phyloP scores from a whole-genome alignment of 2,797 vertebrate species.

The Melanogrammus aeglefinus region DNA sequence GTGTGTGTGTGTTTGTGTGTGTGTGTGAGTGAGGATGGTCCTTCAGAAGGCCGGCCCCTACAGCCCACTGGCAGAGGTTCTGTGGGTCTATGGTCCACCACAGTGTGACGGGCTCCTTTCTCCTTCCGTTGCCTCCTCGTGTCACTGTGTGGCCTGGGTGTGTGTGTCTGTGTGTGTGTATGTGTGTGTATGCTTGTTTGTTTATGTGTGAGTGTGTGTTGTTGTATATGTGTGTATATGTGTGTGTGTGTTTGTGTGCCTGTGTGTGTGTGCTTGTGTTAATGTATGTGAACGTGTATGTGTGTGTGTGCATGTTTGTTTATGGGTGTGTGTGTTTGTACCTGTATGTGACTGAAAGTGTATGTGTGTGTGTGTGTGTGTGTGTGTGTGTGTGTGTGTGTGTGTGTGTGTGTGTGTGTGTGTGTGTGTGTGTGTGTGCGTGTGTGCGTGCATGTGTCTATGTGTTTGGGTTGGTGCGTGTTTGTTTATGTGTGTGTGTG shows the following conservation, averaged over 20 bases:
- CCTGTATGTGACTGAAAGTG: too few relatives aligned
- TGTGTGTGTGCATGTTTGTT: not conserved
- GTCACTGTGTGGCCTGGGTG: not conserved
- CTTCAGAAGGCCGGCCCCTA: not conserved
- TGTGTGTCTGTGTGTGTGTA: not conserved
- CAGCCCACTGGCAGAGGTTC: constrained; percentile 1
- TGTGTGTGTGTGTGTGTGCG: not conserved
- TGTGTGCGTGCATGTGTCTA: not conserved
- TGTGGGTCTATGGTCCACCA: not conserved
- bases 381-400: too few relatives aligned
- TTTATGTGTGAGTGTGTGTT: too few relatives aligned
- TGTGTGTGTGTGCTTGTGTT: not conserved
- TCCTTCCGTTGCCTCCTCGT: constrained; percentile 1
- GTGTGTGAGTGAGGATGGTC: not conserved
- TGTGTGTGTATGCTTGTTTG: not conserved
- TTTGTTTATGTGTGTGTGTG: too few relatives aligned
- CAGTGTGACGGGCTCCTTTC: not conserved
- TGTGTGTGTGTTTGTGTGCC: not conserved
- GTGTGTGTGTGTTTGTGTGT: not conserved
- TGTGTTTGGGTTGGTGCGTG: too few relatives aligned
- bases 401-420: too few relatives aligned
- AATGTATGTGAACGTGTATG: not conserved
- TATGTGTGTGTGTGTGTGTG: too few relatives aligned
- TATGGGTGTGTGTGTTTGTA: too few relatives aligned
- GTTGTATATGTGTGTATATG: too few relatives aligned